Evolutionary conservation across 92 coral and sea anemone genomes (phyloP).

Genomic region (Siderastrea radians): DNA sequence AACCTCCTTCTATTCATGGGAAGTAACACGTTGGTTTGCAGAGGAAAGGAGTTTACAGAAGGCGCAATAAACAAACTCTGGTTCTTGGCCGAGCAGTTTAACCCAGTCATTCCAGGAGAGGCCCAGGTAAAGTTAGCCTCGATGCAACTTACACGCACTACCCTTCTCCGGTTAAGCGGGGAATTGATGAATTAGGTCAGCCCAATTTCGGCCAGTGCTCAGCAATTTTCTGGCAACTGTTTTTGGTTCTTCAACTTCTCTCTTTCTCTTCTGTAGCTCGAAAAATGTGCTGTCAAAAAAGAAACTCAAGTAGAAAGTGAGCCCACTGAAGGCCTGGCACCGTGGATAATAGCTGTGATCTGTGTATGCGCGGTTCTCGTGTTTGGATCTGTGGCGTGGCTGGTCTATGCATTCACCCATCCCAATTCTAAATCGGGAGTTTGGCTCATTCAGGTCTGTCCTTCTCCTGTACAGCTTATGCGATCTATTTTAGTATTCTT

Average conservation of each 20-base stretch:
- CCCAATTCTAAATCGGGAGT: slow-evolving; percentile 88
- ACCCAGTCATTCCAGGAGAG: no score
- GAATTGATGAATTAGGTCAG: not conserved
- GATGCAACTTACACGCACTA: no score
- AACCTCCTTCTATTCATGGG: no score
- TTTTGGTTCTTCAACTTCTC: not conserved
- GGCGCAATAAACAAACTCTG: no score
- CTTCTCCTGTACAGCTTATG: not conserved
- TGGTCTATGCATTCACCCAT: slow-evolving; percentile 74
- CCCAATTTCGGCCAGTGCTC: not conserved
- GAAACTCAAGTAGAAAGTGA: not conserved
- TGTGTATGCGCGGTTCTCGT: not conserved
- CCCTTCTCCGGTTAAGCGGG: no score
- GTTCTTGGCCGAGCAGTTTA: no score
- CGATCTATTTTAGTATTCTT: no score
- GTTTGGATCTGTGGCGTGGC: slow-evolving; percentile 9
- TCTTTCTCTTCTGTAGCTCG: not conserved
- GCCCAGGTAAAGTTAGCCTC: no score
- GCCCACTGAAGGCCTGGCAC: slow-evolving; percentile 18
- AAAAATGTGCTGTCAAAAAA: slow-evolving; percentile 5
- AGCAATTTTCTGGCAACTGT: not conserved
- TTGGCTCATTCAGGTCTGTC: slow-evolving; percentile 79
- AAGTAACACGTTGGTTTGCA: no score
- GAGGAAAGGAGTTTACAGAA: no score
- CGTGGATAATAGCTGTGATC: slow-evolving; percentile 37